Conservation (phyloP, 2,113 vertebrate genomes). For the Pituophis catenifer region DNA sequence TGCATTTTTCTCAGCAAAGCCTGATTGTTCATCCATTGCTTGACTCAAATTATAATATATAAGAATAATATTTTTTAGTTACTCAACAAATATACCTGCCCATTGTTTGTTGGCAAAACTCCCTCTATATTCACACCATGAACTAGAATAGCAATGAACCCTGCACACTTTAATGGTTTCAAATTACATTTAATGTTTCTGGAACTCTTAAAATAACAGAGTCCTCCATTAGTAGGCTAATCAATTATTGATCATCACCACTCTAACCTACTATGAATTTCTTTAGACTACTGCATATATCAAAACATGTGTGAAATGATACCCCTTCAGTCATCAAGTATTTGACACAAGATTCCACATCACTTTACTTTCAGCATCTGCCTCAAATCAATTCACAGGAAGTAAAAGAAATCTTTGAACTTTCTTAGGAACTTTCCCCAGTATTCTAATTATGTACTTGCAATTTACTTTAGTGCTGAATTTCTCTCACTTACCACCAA, state of each 20-base stretch:
- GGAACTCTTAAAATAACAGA: not conserved
- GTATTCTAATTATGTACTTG: not conserved
- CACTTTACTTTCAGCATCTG: not conserved
- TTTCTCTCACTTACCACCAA: not conserved
- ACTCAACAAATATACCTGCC: not conserved
- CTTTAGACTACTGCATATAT: not conserved
- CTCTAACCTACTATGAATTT: not conserved
- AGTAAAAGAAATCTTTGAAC: not conserved
- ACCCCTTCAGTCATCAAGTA: not conserved
- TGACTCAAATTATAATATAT: not conserved
- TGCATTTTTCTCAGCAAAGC: not conserved
- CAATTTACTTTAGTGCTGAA: not conserved
- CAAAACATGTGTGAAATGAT: not conserved
- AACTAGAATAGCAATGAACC: not conserved
- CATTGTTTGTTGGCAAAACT: not conserved
- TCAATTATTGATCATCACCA: not conserved
- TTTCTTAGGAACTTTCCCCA: not conserved
- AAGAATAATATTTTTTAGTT: not conserved
- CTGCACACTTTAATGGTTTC: not conserved
- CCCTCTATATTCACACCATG: not conserved
- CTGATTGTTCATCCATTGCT: not conserved
- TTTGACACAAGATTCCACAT: not conserved
- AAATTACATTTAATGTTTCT: not conserved
- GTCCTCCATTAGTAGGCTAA: not conserved
- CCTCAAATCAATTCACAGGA: not conserved